Conservation (phyloP, 2,113 vertebrate genomes). For the Microtus oregoni region DNA sequence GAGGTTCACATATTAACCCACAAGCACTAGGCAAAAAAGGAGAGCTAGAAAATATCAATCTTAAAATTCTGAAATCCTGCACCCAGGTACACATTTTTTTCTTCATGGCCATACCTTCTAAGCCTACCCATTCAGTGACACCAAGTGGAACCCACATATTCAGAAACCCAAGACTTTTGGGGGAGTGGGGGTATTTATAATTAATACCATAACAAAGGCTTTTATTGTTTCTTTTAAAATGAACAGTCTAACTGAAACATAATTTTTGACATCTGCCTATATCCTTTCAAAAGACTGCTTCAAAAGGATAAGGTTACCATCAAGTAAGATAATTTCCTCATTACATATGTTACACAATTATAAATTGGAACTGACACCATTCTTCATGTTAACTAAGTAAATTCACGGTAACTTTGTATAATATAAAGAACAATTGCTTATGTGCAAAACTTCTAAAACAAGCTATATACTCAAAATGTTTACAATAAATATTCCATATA, state of each 20-base stretch:
- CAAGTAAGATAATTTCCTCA: constrained; percentile 36
- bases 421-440: constrained; percentile 35
- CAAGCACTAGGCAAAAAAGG: background rate
- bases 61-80: background rate
- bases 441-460: background rate
- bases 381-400: constrained; percentile 58
- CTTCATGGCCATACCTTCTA: background rate
- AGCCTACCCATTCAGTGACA: background rate
- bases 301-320: constrained; percentile 56
- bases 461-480: constrained; percentile 11
- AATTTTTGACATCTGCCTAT: constrained; percentile 39
- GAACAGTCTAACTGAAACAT: background rate
- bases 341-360: constrained; percentile 4
- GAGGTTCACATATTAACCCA: background rate
- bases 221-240: constrained; percentile 58
- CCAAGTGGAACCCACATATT: fast-evolving
- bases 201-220: background rate
- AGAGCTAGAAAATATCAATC: background rate
- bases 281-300: constrained; percentile 60
- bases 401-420: background rate
- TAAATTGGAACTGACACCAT: background rate
- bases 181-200: background rate
- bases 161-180: background rate
- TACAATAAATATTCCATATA: background rate
- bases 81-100: background rate